Percentiles rank a stretch among this genome's conserved stretches.
These are phyloP conservation scores for Standfussiana lucernea DNA, from an alignment of 2,888 invertebrate genomes.

Conservation along the genomic window DNA sequence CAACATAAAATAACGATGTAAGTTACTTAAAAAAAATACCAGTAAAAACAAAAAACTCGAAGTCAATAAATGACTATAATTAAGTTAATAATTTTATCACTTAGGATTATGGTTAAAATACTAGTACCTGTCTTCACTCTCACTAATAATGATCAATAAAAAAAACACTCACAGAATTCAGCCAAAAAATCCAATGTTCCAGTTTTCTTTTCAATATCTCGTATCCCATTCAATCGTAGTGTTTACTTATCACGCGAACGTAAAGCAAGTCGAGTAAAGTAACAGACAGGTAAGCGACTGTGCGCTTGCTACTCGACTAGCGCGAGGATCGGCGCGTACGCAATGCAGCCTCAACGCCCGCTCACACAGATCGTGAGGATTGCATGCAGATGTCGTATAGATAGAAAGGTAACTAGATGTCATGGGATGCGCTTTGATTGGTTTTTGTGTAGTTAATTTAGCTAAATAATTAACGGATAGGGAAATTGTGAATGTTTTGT, in stretches of 20 bases:
- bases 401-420: conserved; percentile 23
- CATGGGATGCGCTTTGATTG: conserved; percentile 21
- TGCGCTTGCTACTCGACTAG: conserved; percentile 76
- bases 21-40: not conserved
- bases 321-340: conserved; percentile 72
- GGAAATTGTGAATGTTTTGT: too few relatives aligned
- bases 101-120: not conserved
- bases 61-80: not conserved
- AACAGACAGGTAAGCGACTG: conserved; percentile 72
- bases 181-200: conserved; percentile 43
- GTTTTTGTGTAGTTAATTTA: conserved; percentile 7
- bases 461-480: not conserved
- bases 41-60: not conserved
- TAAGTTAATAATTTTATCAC: not conserved
- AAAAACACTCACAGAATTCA: conserved; percentile 60
- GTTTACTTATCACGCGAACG: conserved; percentile 57
- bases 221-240: conserved; percentile 66
- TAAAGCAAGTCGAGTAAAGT: conserved; percentile 59
- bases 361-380: conserved; percentile 71
- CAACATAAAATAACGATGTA: not conserved
- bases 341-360: conserved; percentile 74
- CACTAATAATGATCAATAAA: not conserved
- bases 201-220: conserved; percentile 48
- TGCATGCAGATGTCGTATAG: conserved; percentile 42
- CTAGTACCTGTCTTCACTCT: not conserved